phyloP scores from a whole-genome alignment of 2,797 vertebrate genomes.

The Glyptemys insculpta region DNA sequence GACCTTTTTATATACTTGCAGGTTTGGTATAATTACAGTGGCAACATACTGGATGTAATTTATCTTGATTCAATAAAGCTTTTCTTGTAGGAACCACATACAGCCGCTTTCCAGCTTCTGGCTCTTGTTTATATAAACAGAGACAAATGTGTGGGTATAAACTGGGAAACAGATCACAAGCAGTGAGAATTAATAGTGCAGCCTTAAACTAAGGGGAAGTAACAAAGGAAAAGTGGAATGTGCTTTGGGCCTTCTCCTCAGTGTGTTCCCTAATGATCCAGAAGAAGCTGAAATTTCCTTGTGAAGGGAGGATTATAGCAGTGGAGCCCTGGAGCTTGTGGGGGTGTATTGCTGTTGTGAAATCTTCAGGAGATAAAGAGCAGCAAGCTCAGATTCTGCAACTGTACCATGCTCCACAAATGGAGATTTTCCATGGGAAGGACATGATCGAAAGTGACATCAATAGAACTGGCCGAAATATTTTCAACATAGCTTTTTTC shows the following conservation, averaged over 20 bases:
- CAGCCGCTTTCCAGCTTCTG: not conserved
- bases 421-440: rapidly evolving
- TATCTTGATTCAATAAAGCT: not conserved
- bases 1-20: rapidly evolving
- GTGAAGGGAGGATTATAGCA: not conserved
- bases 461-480: not conserved
- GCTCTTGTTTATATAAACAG: not conserved
- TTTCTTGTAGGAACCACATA: not conserved
- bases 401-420: not conserved
- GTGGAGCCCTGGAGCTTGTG: not conserved
- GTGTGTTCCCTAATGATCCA: not conserved
- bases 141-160: not conserved
- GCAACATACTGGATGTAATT: not conserved
- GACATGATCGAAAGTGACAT: not conserved
- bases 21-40: not conserved
- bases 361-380: not conserved
- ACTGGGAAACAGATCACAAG: not conserved
- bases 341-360: not conserved
- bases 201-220: not conserved
- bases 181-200: not conserved
- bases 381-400: not conserved
- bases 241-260: not conserved
- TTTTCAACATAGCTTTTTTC: not conserved
- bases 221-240: not conserved
- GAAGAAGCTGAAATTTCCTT: not conserved